Evolutionary conservation across 2,888 invertebrate species (phyloP), one percentile per base, ranked within the genome.

Genomic region (Ctenicera cuprea): DNA sequence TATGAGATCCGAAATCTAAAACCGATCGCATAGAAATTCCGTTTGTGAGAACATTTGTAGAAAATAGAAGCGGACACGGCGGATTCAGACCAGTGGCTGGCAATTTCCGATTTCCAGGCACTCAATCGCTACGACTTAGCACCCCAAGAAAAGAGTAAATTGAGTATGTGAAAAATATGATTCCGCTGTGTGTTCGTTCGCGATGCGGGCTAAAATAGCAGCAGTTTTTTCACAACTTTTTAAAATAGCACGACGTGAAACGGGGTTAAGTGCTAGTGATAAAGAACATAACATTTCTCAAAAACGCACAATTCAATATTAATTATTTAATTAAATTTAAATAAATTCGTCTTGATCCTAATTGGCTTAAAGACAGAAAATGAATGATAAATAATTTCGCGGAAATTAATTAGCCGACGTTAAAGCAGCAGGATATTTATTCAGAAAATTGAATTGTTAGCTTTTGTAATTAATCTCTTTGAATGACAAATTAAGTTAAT

Each of bases 101-200:
- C 62, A 62, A 62, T 62, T 62, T 62, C 62, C 62, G 62, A 62
- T 62, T 62, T 45, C 12, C 22, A 62, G 62, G 43, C 62, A 62
- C 62, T 62, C 62, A 62, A 62, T 62, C 62, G 62, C 62, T 16
- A n/a, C 18, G 62, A 14, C 62, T 62, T 62, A 62, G 14, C 41
- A 43, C 62, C 45, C 38, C 12, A 45, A 45, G 62, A 62, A 62
- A 59, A 20, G 62, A 45, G 14, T 62, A 62, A 62, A 62, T 62
- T 62, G 62, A 62, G 62, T 62, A 62, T 62, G 62, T 41, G 43
- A 26, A 62, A 45, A 45, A 45, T 62, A 45, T 62, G 62, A 62
- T 62, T 30, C 22, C 43, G 62, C 20, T 16, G 22, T 26, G 43
- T 30, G 38, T 59, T 59, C 59, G 33, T 22, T 43, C 12, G 43